These are phyloP conservation scores for Apistogramma diplotaenia DNA, from an alignment of 2,113 vertebrate genomes.

Conservation along the genomic window DNA sequence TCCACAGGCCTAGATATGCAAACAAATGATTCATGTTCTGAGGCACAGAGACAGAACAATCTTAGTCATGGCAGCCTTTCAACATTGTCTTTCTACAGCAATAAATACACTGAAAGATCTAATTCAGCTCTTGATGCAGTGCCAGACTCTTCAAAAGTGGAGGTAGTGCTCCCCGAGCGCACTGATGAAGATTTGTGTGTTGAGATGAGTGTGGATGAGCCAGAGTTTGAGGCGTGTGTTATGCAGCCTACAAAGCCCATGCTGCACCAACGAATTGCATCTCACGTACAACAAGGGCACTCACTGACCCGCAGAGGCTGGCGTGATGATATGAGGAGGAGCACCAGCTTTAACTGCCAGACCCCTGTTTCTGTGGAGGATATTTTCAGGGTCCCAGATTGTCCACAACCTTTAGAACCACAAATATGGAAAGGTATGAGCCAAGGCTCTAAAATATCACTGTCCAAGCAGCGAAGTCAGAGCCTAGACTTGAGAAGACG, in stretches of 20 bases:
- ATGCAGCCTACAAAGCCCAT: slow-evolving; percentile 23
- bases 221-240: slow-evolving; percentile 40
- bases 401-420: slow-evolving; percentile 5
- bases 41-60: slow-evolving; percentile 29
- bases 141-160: slow-evolving; percentile 13
- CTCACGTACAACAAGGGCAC: slow-evolving; percentile 41
- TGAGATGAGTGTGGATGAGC: slow-evolving; percentile 81
- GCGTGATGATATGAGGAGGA: slow-evolving; percentile 20
- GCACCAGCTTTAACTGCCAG: slow-evolving; percentile 19
- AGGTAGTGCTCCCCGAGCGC: neutral
- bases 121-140: slow-evolving; percentile 1
- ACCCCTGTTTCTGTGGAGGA: slow-evolving; percentile 4
- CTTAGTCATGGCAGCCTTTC: slow-evolving; percentile 39
- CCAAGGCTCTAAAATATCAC: slow-evolving; percentile 26
- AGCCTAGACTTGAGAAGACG: slow-evolving; percentile 62
- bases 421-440: slow-evolving; percentile 13
- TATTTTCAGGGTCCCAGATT: neutral
- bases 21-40: slow-evolving; percentile 34
- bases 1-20: slow-evolving; percentile 37
- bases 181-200: slow-evolving; percentile 36
- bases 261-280: slow-evolving; percentile 55
- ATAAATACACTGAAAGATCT: slow-evolving; percentile 20
- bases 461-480: slow-evolving; percentile 56
- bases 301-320: neutral
- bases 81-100: slow-evolving; percentile 15